These are phyloP conservation scores for Neoarius graeffei DNA, from an alignment of 2,113 vertebrate species.

Conservation along the genomic window DNA sequence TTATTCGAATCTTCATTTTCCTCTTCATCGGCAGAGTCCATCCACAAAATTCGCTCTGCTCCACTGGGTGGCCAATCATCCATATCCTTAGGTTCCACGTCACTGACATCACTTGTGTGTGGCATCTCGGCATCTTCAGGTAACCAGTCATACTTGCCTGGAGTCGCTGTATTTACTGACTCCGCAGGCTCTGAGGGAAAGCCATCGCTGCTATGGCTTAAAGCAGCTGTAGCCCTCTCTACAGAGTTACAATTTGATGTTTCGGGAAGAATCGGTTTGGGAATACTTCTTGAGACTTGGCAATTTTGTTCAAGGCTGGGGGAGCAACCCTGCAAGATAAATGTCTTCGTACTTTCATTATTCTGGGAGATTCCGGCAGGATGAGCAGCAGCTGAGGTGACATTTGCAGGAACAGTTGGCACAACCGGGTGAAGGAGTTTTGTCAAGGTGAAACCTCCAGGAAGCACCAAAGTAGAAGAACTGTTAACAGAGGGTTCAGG, in stretches of 20 bases:
- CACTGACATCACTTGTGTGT: slow-evolving; percentile 1
- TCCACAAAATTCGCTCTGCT: slow-evolving; percentile 34
- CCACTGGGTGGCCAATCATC: slow-evolving; percentile 26
- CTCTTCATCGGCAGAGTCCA: slow-evolving; percentile 8
- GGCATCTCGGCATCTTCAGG: slow-evolving; percentile 14
- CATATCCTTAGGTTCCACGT: neutral
- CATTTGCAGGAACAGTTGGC: neutral
- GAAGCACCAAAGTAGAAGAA: slow-evolving; percentile 73
- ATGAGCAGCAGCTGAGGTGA: neutral
- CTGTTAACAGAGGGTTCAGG: slow-evolving; percentile 59
- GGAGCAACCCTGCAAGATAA: neutral
- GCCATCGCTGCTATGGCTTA: neutral
- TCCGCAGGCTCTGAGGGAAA: neutral
- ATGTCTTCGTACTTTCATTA: neutral
- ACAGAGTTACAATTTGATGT: neutral
- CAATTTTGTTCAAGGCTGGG: neutral
- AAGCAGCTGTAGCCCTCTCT: neutral
- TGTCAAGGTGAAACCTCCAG: slow-evolving; percentile 86
- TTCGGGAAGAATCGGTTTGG: neutral
- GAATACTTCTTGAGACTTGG: slow-evolving; percentile 2
- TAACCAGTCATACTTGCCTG: neutral
- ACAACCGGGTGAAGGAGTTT: slow-evolving; percentile 22
- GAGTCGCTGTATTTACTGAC: neutral
- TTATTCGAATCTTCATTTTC: neutral
- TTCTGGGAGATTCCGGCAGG: neutral